These are phyloP conservation scores for Onchidella celtica DNA, from an alignment of 2,888 invertebrate genomes.

Conservation along the genomic window DNA sequence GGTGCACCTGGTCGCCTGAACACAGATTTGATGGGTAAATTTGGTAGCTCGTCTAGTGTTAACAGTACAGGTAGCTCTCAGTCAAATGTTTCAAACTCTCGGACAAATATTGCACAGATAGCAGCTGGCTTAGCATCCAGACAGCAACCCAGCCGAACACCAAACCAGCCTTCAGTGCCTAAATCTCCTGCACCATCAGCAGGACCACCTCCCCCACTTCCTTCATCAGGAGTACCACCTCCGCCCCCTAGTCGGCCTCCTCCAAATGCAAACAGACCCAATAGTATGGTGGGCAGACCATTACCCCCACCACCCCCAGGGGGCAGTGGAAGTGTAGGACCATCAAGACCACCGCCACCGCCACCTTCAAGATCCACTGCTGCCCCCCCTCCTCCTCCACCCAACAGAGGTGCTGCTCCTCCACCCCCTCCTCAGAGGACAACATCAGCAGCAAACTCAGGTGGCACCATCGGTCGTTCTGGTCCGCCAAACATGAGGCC, in stretches of 20 bases:
- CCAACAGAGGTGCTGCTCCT: constrained; percentile 49
- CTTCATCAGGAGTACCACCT: constrained; percentile 57
- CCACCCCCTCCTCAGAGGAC: constrained; percentile 67
- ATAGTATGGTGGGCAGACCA: constrained; percentile 56
- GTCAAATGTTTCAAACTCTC: no score
- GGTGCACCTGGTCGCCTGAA: constrained; percentile 62
- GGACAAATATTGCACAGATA: constrained; percentile 40
- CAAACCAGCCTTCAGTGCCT: constrained; percentile 41
- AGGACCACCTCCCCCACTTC: constrained; percentile 56
- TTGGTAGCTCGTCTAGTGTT: not conserved
- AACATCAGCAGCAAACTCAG: constrained; percentile 52
- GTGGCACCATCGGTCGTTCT: constrained; percentile 53
- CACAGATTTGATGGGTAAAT: constrained; percentile 53
- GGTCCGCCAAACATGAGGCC: constrained; percentile 52
- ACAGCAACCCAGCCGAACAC: not conserved
- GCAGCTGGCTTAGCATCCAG: constrained; percentile 41
- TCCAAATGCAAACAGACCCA: constrained; percentile 49
- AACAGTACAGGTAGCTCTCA: not conserved
- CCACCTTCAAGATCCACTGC: constrained; percentile 45
- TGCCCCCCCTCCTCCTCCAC: constrained; percentile 39
- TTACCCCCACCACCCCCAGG: constrained; percentile 58
- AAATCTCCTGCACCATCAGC: constrained; percentile 57
- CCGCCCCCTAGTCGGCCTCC: constrained; percentile 49
- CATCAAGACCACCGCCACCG: constrained; percentile 57
- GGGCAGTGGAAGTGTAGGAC: constrained; percentile 40